These are phyloP conservation scores for Phyllotreta cruciferae DNA, from an alignment of 2,888 invertebrate genomes.

Conservation along the genomic window DNA sequence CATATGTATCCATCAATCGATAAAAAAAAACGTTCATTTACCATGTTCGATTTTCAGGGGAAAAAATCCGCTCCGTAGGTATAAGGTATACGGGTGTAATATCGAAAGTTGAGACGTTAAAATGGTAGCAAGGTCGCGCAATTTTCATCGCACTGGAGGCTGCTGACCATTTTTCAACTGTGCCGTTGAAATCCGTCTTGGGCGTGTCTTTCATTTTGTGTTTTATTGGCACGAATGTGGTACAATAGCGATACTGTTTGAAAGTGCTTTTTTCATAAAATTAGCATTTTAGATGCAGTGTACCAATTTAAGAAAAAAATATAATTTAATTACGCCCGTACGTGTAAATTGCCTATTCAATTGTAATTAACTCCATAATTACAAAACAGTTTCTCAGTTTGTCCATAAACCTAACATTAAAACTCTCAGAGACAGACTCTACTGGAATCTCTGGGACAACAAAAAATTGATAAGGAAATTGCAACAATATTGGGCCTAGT, in stretches of 20 bases:
- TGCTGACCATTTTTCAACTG: conserved; percentile 22
- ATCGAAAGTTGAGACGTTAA: conserved; percentile 43
- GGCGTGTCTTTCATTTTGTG: conserved; percentile 17
- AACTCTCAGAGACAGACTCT: no score
- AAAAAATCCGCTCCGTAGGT: conserved; percentile 36
- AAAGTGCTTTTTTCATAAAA: no score
- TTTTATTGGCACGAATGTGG: conserved; percentile 1
- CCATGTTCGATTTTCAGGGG: conserved; percentile 37
- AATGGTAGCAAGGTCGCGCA: conserved; percentile 48
- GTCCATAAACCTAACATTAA: no score
- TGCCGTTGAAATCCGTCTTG: conserved; percentile 16
- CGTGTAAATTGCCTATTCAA: no score
- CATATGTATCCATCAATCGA: conserved; percentile 40
- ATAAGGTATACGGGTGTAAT: neutral
- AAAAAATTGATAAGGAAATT: no score
- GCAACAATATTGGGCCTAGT: no score
- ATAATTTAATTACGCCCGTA: no score
- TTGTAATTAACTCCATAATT: no score
- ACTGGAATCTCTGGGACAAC: no score
- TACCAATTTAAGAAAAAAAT: no score
- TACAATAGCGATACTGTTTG: neutral
- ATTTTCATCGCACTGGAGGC: conserved; percentile 29
- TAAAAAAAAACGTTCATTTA: conserved; percentile 40
- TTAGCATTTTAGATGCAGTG: no score
- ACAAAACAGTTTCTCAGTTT: no score